Evolutionary conservation across 1,140 invertebrate genomes (phyloP).

Genomic region (Sycophaga agraensis): DNA sequence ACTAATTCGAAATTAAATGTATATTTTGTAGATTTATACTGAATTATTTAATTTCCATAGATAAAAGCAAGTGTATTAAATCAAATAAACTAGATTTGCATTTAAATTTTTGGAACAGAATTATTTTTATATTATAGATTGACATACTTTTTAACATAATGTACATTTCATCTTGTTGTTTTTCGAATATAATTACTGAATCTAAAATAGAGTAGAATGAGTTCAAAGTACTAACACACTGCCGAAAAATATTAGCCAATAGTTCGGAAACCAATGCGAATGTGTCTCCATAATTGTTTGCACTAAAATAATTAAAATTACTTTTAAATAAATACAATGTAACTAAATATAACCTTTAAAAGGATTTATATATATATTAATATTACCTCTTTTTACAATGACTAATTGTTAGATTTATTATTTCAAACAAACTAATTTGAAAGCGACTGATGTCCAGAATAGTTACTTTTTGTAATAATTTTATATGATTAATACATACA

Average conservation of each 20-base stretch:
- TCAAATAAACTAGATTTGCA: no score
- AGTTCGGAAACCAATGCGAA: conserved; percentile 34
- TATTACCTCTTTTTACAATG: conserved; percentile 47
- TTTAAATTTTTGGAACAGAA: no score
- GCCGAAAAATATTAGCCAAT: conserved; percentile 43
- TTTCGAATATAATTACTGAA: conserved; percentile 36
- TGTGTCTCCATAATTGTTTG: conserved; percentile 33
- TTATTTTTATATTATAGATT: background rate
- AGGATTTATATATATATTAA: background rate
- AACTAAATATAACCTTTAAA: no score
- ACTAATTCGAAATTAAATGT: no score
- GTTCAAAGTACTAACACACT: conserved; percentile 39
- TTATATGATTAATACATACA: conserved; percentile 37
- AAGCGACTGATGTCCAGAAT: conserved; percentile 33
- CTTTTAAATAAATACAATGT: background rate
- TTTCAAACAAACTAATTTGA: conserved; percentile 32
- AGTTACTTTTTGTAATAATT: conserved; percentile 31
- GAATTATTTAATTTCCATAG: no score
- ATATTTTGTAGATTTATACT: no score
- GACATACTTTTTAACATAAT: conserved; percentile 41
- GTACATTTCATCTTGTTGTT: conserved; percentile 35
- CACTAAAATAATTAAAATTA: conserved; percentile 33
- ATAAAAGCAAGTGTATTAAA: no score
- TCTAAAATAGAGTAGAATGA: conserved; percentile 41
- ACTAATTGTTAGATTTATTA: conserved; percentile 33